Evolutionary conservation across 1,140 invertebrate genomes (phyloP), one percentile per base, ranked within the genome.

Genomic region (Neomicropteryx cornuta): DNA sequence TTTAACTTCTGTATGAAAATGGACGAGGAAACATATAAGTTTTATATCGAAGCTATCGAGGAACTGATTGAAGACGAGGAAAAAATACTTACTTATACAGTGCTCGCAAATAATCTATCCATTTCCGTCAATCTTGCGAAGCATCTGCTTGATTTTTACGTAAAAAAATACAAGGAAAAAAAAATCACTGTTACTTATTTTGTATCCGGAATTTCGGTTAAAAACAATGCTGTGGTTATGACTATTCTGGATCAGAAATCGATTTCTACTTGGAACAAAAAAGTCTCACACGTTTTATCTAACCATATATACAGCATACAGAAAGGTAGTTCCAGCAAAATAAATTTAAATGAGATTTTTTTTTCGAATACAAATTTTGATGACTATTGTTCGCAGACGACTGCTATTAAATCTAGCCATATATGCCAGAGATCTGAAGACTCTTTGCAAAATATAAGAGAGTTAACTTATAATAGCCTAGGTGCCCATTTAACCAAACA

Each of bases 101-200:
- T 55, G 11, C 20, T 66, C 18, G 57, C 58, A 31, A 63, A 59
- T 47, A 58, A 63, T 38, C 44, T 65, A 29, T 62, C 57, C 32
- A 45, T 65, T 19, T 59, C 63, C 43, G 49, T 63, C 0, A 65
- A 65, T 42, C 47, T 65, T 29, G 43, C 63, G n/a, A 33, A 41
- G 8, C 27, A 44, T 28, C 23, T 52, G 24, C 33, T 61, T 16
- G 30, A 54, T 36, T 36, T 49, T 38, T 46, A 57, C 19, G 50
- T 39, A 28, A 34, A 49, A 36, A 50, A 51, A 6, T 23, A 47
- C 4, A 47, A 53, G 16, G 41, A 53, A 42, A 37, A 44, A 14
- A 21, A 48, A 10, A 41, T 62, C 2, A 56, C 50, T 33, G 41
- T 62, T 17, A 57, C 35, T 21, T 60, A 55, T 38, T 44, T 63